Conservation (phyloP, 2,113 vertebrate genomes). For the Vidua chalybeata region DNA sequence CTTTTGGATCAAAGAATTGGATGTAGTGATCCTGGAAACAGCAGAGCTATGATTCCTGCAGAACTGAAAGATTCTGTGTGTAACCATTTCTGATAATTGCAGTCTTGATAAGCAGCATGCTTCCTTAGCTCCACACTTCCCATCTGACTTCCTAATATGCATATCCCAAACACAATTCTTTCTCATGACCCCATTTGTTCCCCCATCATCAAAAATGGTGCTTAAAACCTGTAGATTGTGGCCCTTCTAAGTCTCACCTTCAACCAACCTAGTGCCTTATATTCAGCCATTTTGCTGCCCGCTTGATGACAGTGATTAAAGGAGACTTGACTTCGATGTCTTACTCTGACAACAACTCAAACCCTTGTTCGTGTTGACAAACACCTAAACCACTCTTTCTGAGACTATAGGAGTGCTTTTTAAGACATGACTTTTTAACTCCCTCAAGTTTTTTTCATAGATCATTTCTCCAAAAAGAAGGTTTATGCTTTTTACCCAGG, state of each 20-base stretch:
- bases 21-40: not conserved
- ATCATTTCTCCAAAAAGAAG: not conserved
- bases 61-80: not conserved
- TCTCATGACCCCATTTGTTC: not conserved
- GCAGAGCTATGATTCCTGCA: not conserved
- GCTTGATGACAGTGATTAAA: not conserved
- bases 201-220: not conserved
- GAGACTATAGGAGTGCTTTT: not conserved
- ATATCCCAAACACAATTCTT: not conserved
- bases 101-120: rapidly evolving
- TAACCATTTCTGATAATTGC: not conserved
- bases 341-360: not conserved
- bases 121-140: not conserved
- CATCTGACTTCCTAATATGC: not conserved
- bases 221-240: not conserved
- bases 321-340: not conserved
- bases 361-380: not conserved
- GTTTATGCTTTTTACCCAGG: not conserved
- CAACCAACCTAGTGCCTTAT: not conserved
- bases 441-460: not conserved
- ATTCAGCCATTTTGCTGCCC: not conserved
- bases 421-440: not conserved
- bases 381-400: not conserved
- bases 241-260: not conserved
- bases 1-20: not conserved